These are phyloP conservation scores for Microcebus murinus DNA, from an alignment of 2,113 vertebrate species.

Conservation along the genomic window DNA sequence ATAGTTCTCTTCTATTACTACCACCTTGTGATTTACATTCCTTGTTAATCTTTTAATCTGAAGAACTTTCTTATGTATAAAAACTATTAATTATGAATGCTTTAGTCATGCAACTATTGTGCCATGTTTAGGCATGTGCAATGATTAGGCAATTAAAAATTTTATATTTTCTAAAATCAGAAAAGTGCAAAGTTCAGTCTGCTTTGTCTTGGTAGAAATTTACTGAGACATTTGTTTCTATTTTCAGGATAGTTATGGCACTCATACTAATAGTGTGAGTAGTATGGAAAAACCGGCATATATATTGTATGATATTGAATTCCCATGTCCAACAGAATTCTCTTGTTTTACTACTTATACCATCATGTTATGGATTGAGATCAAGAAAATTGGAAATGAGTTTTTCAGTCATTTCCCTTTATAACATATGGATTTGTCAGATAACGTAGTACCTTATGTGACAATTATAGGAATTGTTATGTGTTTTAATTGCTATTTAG, in stretches of 20 bases:
- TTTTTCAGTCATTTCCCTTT: not conserved
- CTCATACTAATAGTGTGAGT: accelerated
- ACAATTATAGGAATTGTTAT: not conserved
- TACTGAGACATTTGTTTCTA: not conserved
- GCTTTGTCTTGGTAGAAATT: not conserved
- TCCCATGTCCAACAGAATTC: not conserved
- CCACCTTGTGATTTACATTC: not conserved
- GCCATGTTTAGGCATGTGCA: not conserved
- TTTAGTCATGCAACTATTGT: not conserved
- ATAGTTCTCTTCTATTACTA: not conserved
- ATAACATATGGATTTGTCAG: not conserved
- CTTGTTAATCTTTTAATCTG: constrained; percentile 54
- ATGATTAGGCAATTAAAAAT: not conserved
- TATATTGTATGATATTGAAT: not conserved
- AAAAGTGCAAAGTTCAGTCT: not conserved
- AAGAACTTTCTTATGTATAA: constrained; percentile 46
- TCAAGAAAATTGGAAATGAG: not conserved
- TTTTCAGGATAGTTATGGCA: too few species aligned
- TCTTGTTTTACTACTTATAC: not conserved
- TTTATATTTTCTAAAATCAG: not conserved
- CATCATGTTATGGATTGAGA: not conserved
- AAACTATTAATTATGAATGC: constrained; percentile 68
- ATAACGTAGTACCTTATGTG: not conserved
- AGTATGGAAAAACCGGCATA: too few species aligned
- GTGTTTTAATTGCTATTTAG: not conserved